phyloP scores from a whole-genome alignment of 2,797 vertebrate genomes.

The Rhabdomys pumilio region DNA sequence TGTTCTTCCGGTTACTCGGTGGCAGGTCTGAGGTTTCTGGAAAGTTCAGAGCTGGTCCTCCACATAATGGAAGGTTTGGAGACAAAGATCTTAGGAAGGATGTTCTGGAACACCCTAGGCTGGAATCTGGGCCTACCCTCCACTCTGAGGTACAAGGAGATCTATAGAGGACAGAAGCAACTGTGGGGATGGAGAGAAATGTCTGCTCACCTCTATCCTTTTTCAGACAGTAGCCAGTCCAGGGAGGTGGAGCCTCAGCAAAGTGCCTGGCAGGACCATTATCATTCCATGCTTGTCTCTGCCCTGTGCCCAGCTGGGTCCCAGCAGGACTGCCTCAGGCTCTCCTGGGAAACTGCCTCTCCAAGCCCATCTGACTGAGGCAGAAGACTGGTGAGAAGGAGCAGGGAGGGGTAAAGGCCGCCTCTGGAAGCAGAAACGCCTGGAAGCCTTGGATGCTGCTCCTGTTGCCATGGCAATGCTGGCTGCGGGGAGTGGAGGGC shows the following conservation, averaged over 20 bases:
- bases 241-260: neutral
- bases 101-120: neutral
- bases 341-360: neutral
- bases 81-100: too few species aligned
- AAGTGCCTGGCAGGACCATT: neutral
- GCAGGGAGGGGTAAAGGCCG: neutral
- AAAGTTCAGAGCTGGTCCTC: neutral
- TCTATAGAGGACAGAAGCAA: neutral
- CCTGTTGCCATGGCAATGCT: slow-evolving; percentile 20
- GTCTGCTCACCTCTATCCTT: neutral
- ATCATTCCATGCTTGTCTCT: too few species aligned
- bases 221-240: neutral
- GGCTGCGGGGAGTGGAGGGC: neutral
- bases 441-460: neutral
- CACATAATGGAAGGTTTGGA: neutral
- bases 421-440: neutral
- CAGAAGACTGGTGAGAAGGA: neutral
- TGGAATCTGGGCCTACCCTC: neutral
- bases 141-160: neutral
- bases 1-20: neutral
- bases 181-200: neutral
- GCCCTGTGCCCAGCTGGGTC: neutral
- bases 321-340: neutral
- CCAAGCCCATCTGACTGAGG: neutral
- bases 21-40: neutral